Conservation (phyloP, 2,797 vertebrate genomes). For the Apogon talboti region DNA sequence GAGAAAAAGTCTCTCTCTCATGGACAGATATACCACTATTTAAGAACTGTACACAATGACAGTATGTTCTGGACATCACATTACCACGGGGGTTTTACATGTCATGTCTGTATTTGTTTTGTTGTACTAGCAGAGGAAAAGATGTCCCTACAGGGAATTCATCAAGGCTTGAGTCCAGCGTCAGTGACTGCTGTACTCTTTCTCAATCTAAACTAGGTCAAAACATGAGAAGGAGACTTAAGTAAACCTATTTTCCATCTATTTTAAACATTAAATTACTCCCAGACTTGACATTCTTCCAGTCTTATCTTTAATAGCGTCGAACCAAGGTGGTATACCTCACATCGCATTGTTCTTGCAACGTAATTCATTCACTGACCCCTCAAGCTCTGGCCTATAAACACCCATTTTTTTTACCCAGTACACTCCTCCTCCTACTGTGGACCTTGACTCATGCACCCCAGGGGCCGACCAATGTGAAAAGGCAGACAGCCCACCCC, state of each 20-base stretch:
- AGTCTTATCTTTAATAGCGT: constrained; percentile 27
- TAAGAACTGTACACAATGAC: constrained; percentile 16
- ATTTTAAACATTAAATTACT: constrained; percentile 3
- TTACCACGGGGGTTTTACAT: constrained; percentile 29
- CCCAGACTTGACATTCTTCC: constrained; percentile 21
- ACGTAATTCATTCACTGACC: constrained; percentile 59
- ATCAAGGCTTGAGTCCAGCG: constrained; percentile 20
- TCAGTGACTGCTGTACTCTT: constrained; percentile 10
- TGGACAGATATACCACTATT: constrained; percentile 3
- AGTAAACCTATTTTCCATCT: not conserved
- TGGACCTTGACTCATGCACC: constrained; percentile 73
- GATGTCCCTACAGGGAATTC: constrained; percentile 23
- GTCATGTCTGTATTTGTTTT: constrained; percentile 38
- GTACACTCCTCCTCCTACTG: constrained; percentile 51
- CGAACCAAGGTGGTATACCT: constrained; percentile 46
- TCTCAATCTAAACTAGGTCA: not conserved
- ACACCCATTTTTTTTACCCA: constrained; percentile 46
- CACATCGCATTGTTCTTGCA: constrained; percentile 42
- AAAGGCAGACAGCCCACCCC: constrained; percentile 76
- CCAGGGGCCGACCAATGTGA: constrained; percentile 75
- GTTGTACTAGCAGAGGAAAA: constrained; percentile 15
- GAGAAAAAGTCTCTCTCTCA: constrained; percentile 1
- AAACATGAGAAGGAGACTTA: constrained; percentile 14
- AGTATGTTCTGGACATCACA: constrained; percentile 1
- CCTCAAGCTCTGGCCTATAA: constrained; percentile 52